A percentile compares a stretch with the other conserved stretches of the same genome.
These are phyloP conservation scores for Leucania comma DNA, from an alignment of 2,888 invertebrate species.

Conservation along the genomic window DNA sequence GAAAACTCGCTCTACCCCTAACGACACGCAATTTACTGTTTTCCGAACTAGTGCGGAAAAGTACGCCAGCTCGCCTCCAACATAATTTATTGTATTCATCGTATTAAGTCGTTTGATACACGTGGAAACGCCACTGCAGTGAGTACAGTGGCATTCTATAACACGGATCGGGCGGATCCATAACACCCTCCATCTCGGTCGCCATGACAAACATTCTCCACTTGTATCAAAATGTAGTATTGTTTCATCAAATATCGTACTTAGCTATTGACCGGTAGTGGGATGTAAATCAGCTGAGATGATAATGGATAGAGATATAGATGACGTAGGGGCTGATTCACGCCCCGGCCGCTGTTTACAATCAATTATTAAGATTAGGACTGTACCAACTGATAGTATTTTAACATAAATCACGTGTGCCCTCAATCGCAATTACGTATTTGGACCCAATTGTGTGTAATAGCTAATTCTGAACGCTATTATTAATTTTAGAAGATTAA, in stretches of 20 bases:
- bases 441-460: constrained; percentile 14
- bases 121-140: no score
- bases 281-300: constrained; percentile 53
- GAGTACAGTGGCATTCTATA: no score
- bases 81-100: no score
- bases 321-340: constrained; percentile 45
- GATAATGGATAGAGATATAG: constrained; percentile 47
- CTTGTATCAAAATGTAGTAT: no score
- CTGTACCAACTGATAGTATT: constrained; percentile 35
- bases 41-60: no score
- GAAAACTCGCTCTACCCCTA: no score
- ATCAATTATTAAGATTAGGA: constrained; percentile 53
- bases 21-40: no score
- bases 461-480: constrained; percentile 19
- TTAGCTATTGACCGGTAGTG: neutral
- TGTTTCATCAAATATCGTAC: neutral
- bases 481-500: constrained; percentile 28
- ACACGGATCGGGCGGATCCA: no score
- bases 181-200: no score
- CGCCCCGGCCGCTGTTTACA: constrained; percentile 41
- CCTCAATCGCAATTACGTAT: constrained; percentile 37
- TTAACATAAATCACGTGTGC: constrained; percentile 45
- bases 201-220: no score
- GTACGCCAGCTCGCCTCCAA: no score
- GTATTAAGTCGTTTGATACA: no score